Evolutionary conservation across 2,888 invertebrate genomes (phyloP).

Genomic region (Trilocha varians): DNA sequence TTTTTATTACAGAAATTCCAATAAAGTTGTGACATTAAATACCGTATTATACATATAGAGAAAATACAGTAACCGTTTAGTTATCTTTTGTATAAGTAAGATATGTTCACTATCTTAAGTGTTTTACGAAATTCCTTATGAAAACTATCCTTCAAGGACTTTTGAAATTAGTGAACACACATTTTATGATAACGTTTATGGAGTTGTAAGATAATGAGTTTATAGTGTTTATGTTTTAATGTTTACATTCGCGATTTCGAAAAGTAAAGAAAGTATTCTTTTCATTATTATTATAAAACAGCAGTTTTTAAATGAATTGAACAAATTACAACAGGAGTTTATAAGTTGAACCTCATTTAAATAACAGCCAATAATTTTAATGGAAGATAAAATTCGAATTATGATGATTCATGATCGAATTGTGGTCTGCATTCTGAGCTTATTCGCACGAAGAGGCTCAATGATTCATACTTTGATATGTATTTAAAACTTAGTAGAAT

Average conservation of each 20-base stretch:
- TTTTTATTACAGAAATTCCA: too few relatives aligned
- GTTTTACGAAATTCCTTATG: neutral
- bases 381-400: neutral
- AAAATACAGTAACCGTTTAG: neutral
- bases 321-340: too few relatives aligned
- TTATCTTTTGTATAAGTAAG: neutral
- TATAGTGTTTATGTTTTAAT: too few relatives aligned
- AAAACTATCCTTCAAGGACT: neutral
- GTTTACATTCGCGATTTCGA: too few relatives aligned
- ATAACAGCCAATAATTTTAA: neutral
- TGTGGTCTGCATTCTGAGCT: neutral
- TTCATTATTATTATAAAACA: too few relatives aligned
- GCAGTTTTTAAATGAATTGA: too few relatives aligned
- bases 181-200: neutral
- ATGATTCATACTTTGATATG: neutral
- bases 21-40: too few relatives aligned
- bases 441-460: neutral
- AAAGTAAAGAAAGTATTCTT: too few relatives aligned
- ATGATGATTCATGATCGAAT: neutral
- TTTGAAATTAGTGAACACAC: neutral
- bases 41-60: too few relatives aligned
- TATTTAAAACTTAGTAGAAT: neutral
- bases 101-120: neutral
- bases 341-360: neutral
- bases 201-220: neutral